These are phyloP conservation scores for Xanthia togata DNA, from an alignment of 2,888 invertebrate species.

Conservation along the genomic window DNA sequence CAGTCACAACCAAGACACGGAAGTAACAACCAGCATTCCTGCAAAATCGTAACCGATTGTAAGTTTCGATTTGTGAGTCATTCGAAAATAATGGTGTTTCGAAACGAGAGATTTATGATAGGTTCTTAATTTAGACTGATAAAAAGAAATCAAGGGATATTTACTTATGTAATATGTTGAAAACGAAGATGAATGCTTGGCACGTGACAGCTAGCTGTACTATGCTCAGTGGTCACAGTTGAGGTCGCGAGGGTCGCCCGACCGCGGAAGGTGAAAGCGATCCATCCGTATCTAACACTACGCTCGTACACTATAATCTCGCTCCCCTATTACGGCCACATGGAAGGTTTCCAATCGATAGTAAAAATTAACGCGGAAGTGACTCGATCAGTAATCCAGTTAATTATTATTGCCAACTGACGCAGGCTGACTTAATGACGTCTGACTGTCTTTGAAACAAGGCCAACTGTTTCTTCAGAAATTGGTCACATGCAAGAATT, in stretches of 20 bases:
- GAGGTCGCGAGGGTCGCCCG: slow-evolving; percentile 71
- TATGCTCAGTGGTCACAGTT: slow-evolving; percentile 53
- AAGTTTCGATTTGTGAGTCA: slow-evolving; percentile 63
- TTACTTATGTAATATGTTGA: slow-evolving; percentile 34
- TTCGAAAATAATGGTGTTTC: slow-evolving; percentile 45
- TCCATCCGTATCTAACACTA: slow-evolving; percentile 58
- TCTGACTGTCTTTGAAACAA: not conserved
- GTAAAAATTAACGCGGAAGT: slow-evolving; percentile 67
- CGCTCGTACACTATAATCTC: slow-evolving; percentile 48
- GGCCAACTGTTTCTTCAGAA: not conserved
- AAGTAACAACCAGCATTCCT: slow-evolving; percentile 71
- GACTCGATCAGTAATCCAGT: slow-evolving; percentile 64
- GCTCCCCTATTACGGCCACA: slow-evolving; percentile 40
- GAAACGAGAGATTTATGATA: slow-evolving; percentile 22
- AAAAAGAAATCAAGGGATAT: slow-evolving; percentile 15
- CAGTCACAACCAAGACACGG: slow-evolving; percentile 72
- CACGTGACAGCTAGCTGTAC: slow-evolving; percentile 36
- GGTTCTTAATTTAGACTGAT: not conserved
- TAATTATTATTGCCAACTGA: slow-evolving; percentile 60
- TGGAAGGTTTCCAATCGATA: slow-evolving; percentile 67
- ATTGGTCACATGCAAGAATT: not conserved
- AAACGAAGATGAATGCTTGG: slow-evolving; percentile 44
- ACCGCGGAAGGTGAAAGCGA: slow-evolving; percentile 69
- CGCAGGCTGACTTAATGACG: slow-evolving; percentile 16
- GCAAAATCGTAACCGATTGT: slow-evolving; percentile 72